These are phyloP conservation scores for Oplegnathus fasciatus DNA, from an alignment of 2,113 vertebrate genomes.

Conservation along the genomic window DNA sequence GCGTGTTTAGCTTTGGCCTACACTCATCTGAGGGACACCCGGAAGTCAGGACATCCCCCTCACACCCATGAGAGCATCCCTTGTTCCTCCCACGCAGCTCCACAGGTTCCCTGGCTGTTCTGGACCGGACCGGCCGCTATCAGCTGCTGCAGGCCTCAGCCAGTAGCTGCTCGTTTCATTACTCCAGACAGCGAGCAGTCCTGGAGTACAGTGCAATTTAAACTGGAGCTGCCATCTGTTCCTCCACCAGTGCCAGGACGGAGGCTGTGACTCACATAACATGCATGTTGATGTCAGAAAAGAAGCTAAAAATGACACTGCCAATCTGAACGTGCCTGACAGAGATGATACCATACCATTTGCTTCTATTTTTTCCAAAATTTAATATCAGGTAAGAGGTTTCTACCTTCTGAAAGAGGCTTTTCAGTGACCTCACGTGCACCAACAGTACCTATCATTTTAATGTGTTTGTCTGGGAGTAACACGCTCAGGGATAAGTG, in stretches of 20 bases:
- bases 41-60: constrained; percentile 65
- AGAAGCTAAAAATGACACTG: neutral
- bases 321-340: constrained; percentile 6
- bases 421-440: constrained; percentile 24
- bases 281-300: constrained; percentile 29
- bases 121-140: constrained; percentile 8
- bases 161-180: constrained; percentile 11
- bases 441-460: neutral
- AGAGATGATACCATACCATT: neutral
- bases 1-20: constrained; percentile 4
- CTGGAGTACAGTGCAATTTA: neutral
- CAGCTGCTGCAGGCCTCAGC: neutral
- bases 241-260: constrained; percentile 4
- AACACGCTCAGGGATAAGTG: constrained; percentile 19
- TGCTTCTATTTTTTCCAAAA: neutral
- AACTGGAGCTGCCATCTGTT: constrained; percentile 60
- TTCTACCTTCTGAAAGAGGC: constrained; percentile 13
- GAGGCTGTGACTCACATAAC: constrained; percentile 40
- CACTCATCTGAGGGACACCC: constrained; percentile 36
- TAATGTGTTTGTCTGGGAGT: constrained; percentile 2
- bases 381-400: constrained; percentile 41
- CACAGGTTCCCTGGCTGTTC: constrained; percentile 20
- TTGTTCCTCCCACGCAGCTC: constrained; percentile 37
- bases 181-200: constrained; percentile 40
- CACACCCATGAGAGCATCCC: constrained; percentile 8